phyloP scores from a whole-genome alignment of 2,888 invertebrate genomes.

The Muschampia plurimacula region DNA sequence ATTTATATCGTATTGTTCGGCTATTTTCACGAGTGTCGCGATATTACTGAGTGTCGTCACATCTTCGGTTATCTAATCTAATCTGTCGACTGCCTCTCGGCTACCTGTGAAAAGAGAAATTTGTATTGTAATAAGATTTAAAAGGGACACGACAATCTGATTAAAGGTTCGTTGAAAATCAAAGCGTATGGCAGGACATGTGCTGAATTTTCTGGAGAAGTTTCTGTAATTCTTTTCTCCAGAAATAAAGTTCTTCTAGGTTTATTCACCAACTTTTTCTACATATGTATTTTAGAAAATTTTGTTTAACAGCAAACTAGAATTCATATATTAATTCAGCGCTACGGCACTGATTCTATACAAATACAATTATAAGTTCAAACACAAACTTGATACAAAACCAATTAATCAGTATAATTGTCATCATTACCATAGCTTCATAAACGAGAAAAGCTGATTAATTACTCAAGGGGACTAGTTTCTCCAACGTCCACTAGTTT shows the following conservation, averaged over 20 bases:
- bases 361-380: too few relatives aligned
- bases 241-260: too few relatives aligned
- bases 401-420: neutral
- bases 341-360: too few relatives aligned
- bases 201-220: conserved; percentile 19
- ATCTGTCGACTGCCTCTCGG: conserved; percentile 49
- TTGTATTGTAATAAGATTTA: conserved; percentile 49
- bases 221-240: neutral
- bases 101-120: conserved; percentile 61
- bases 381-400: too few relatives aligned
- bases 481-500: conserved; percentile 8
- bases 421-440: neutral
- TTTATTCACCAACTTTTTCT: too few relatives aligned
- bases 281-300: too few relatives aligned
- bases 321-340: too few relatives aligned
- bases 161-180: conserved; percentile 37
- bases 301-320: too few relatives aligned
- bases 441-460: neutral
- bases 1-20: conserved; percentile 12
- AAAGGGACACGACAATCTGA: conserved; percentile 39
- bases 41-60: conserved; percentile 41
- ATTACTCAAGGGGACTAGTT: conserved; percentile 3
- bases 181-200: conserved; percentile 15
- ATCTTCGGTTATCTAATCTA: conserved; percentile 56
- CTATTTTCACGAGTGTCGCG: conserved; percentile 15